Evolutionary conservation across 2,797 vertebrate genomes (phyloP).

Genomic region (Megalops cyprinoides): DNA sequence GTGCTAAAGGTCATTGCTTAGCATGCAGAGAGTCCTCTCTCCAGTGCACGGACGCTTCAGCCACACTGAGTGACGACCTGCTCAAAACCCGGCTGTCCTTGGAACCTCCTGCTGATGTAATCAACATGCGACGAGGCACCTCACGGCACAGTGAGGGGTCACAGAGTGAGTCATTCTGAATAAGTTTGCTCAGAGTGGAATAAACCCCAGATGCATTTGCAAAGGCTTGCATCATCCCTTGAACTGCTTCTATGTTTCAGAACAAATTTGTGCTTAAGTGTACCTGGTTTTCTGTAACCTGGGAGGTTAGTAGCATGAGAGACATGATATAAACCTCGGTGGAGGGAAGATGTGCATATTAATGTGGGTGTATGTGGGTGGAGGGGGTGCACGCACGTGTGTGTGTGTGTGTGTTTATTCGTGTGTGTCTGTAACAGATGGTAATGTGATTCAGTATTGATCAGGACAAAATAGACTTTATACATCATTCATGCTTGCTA

Average conservation of each 20-base stretch:
- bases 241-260: neutral
- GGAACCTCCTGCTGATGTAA: neutral
- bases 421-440: constrained; percentile 46
- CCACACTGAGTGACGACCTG: neutral
- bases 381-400: neutral
- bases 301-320: neutral
- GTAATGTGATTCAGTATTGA: constrained; percentile 82
- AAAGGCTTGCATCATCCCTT: neutral
- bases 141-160: neutral
- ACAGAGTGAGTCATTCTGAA: neutral
- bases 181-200: neutral
- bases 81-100: neutral
- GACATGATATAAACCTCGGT: neutral
- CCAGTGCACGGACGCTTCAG: neutral
- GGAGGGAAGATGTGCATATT: no score
- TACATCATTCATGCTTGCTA: constrained; percentile 84
- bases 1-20: neutral
- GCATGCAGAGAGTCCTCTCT: neutral
- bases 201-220: neutral
- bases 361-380: neutral
- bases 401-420: constrained; percentile 27
- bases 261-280: neutral
- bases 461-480: constrained; percentile 80
- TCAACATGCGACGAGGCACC: neutral
- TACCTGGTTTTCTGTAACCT: neutral